Base-by-base conservation (phyloP, 2,888 invertebrate species). In the Pantelozetes paolii region DNA sequence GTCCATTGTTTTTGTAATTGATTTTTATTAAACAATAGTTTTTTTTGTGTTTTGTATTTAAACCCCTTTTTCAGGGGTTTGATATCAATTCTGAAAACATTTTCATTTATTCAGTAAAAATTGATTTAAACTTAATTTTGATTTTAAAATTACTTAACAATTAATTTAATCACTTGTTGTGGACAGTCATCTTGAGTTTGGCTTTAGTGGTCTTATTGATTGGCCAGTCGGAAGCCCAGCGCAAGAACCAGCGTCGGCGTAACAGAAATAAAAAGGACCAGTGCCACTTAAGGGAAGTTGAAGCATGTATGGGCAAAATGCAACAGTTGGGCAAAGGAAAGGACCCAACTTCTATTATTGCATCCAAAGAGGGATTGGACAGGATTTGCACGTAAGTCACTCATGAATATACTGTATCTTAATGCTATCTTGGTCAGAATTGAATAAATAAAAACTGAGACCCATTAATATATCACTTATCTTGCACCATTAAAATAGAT, bases 341-440 rank as follows among this genome's bases (percentile, higher is more conserved):
- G 40, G 74, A 74, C 20, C 74, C 74, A 20, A 74, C 74, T 18
- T 57, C 57, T 2, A 71, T 74, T 2, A 70, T 74, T 18, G 71
- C 74, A 11, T 71, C 54, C 1, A 28, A 48, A 32, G 36, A 74
- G 54, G 74, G 74, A 26, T 26, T 74, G 6, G 70, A 74, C 45
- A 64, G 40, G 32, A 74, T 74, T 20, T 74, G 74, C 74, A 74
- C 54, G 74, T 74, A 71, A 18, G 74, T 70, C 13, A 48, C n/a
- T n/a, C 48, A 48, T 48, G 48, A n/a, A n/a, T n/a, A n/a, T n/a
- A n/a, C n/a, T n/a, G n/a, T n/a, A n/a, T n/a, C n/a, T n/a, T n/a
- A n/a, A n/a, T n/a, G n/a, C n/a, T n/a, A n/a, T n/a, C n/a, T n/a
- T n/a, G n/a, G n/a, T n/a, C n/a, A n/a, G n/a, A n/a, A n/a, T n/a